These are phyloP conservation scores for Arctocebus calabarensis DNA, from an alignment of 2,797 vertebrate species.

Conservation along the genomic window DNA sequence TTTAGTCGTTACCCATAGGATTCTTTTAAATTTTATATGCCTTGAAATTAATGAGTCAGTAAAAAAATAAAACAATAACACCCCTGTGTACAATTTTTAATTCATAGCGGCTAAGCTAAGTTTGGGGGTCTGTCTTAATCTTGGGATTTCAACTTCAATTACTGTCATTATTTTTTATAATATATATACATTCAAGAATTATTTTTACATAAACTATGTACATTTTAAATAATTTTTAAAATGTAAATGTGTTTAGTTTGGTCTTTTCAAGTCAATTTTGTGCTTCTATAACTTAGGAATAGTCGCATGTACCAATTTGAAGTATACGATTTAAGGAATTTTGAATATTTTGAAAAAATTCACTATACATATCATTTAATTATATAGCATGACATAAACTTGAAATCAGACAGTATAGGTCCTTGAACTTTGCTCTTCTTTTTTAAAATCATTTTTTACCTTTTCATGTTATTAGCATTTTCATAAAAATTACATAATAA, in stretches of 20 bases:
- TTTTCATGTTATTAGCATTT: background rate
- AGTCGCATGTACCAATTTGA: background rate
- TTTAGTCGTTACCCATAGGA: background rate
- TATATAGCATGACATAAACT: background rate
- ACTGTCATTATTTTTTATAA: background rate
- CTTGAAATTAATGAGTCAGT: slow-evolving; percentile 16
- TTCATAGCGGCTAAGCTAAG: background rate
- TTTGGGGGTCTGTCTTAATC: background rate
- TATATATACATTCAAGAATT: background rate
- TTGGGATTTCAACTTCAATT: background rate
- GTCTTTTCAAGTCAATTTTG: background rate
- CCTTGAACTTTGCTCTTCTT: no score
- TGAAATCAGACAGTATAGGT: background rate
- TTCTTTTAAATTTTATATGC: background rate
- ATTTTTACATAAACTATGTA: background rate
- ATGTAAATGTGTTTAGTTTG: background rate
- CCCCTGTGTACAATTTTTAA: background rate
- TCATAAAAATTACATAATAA: background rate
- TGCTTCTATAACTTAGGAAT: background rate
- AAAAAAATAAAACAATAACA: background rate
- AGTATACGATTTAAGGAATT: background rate
- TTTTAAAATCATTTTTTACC: background rate
- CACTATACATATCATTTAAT: background rate
- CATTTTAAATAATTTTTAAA: background rate
- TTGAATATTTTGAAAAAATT: background rate